Conservation (phyloP, 2,113 vertebrate genomes). For the Oryzias javanicus region DNA sequence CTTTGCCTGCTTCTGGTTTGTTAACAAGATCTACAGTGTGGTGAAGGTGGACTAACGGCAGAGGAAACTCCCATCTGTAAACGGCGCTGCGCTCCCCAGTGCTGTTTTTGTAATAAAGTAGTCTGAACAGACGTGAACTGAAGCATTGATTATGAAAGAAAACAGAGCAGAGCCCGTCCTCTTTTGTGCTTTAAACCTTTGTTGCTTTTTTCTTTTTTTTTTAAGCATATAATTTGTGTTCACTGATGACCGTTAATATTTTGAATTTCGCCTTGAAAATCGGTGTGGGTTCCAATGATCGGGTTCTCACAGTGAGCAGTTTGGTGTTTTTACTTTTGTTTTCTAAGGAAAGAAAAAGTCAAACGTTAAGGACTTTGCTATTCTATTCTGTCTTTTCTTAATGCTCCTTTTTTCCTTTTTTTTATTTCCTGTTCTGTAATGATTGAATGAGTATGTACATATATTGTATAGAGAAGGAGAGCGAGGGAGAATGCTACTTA, state of each 20-base stretch:
- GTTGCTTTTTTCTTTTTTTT: conserved; percentile 40
- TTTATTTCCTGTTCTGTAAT: conserved; percentile 50
- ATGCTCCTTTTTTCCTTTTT: conserved; percentile 45
- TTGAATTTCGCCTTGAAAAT: conserved; percentile 53
- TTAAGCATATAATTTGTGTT: conserved; percentile 49
- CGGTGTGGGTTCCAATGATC: conserved; percentile 56
- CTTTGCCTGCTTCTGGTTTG: conserved; percentile 99
- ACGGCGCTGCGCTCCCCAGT: conserved; percentile 26
- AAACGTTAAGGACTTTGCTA: conserved; percentile 50
- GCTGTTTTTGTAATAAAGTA: conserved; percentile 36
- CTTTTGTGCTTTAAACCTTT: conserved; percentile 62
- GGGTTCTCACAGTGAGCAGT: conserved; percentile 40
- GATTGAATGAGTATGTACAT: conserved; percentile 59
- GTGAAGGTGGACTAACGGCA: conserved; percentile 92
- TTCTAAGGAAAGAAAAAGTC: conserved; percentile 32
- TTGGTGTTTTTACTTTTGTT: conserved; percentile 35
- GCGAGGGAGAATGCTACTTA: conserved; percentile 46
- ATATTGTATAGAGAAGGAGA: conserved; percentile 57
- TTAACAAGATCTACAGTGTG: conserved; percentile 99
- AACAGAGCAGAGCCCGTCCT: conserved; percentile 59
- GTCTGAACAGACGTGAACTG: conserved; percentile 45
- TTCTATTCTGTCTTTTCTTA: conserved; percentile 45
- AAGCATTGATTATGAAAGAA: conserved; percentile 49
- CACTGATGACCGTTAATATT: conserved; percentile 59
- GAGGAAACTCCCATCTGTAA: conserved; percentile 24